Percentiles rank a stretch among this genome's conserved stretches.
Conservation (phyloP, 2,888 invertebrate genomes). For the Synanthedon myopaeformis region DNA sequence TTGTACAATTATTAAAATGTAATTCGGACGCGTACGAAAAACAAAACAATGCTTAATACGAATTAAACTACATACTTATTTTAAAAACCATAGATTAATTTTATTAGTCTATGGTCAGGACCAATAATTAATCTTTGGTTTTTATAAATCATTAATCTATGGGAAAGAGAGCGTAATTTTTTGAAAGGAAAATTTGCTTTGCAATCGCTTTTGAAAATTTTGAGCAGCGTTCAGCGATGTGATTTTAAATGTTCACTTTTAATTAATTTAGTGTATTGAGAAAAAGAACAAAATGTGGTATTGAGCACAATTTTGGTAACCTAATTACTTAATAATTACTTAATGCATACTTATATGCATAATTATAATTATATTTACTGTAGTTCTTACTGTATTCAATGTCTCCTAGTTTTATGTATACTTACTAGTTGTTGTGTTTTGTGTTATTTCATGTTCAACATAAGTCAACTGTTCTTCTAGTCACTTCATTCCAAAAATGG, state of each 20-base stretch:
- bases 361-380: slow-evolving; percentile 16
- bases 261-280: slow-evolving; percentile 17
- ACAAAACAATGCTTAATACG: neutral
- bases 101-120: neutral
- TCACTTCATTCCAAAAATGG: slow-evolving; percentile 11
- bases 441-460: slow-evolving; percentile 47
- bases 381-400: slow-evolving; percentile 14
- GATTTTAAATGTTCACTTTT: neutral
- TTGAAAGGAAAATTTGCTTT: no score
- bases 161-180: no score
- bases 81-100: neutral
- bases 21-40: neutral
- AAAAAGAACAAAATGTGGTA: slow-evolving; percentile 20
- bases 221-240: neutral
- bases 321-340: slow-evolving; percentile 16
- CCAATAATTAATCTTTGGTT: neutral
- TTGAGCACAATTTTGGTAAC: slow-evolving; percentile 58
- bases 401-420: slow-evolving; percentile 40
- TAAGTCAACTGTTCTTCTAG: slow-evolving; percentile 41
- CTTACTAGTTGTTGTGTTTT: slow-evolving; percentile 56
- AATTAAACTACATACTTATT: neutral
- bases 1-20: no score
- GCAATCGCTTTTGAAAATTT: no score
- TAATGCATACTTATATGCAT: no score
- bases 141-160: neutral